Base-by-base conservation (phyloP, 2,113 vertebrate genomes). In the Pterocles gutturalis region DNA sequence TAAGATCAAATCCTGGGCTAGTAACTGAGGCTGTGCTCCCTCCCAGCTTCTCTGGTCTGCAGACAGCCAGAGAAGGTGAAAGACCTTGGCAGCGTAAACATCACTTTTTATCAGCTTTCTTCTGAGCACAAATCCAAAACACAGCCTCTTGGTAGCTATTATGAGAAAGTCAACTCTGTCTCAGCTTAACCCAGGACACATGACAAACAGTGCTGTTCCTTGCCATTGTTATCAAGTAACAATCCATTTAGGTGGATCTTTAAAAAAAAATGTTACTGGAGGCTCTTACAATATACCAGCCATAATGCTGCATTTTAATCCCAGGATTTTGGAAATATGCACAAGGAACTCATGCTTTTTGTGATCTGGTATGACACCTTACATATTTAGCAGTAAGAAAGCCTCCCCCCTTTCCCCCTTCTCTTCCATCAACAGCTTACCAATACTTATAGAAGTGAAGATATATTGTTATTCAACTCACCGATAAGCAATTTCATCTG, bases 401-500 rank as follows among this genome's bases (percentile, higher is more conserved):
- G 8, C 19, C 15, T 54, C 18, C 41, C 41, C 41, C 41, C 13
- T 22, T 5, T 10, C 3, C 14, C 4, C 3, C 7, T 10, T 57
- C 21, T 29, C 33, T 48, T 73, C 17, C 9, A 72, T 48, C n/a
- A 41, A 14, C 11, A 26, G 46, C 19, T 81, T 25, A 57, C 18
- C 38, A 75, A 17, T 15, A 60, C 16, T 29, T 22, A 19, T 13
- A 6, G 7, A 66, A 67, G 33, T 10, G 16, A 87, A 67, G 25
- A 62, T 14, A 28, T 0, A 10, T 12, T 22, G 15, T 22, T 51
- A 54, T 5, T 62, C 51, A 91, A 91, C 98, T 98, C 84, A 99
- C 99, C 99, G 98, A 97, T 99, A 98, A 17, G 99, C 98, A 54
- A 99, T 99, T 98, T 99, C 99, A 79, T 99, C 99, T 17, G 98